A percentile compares a stretch with the other conserved stretches of the same genome.
These are phyloP conservation scores for Agrotis clavis DNA, from an alignment of 2,888 invertebrate genomes.

Conservation along the genomic window DNA sequence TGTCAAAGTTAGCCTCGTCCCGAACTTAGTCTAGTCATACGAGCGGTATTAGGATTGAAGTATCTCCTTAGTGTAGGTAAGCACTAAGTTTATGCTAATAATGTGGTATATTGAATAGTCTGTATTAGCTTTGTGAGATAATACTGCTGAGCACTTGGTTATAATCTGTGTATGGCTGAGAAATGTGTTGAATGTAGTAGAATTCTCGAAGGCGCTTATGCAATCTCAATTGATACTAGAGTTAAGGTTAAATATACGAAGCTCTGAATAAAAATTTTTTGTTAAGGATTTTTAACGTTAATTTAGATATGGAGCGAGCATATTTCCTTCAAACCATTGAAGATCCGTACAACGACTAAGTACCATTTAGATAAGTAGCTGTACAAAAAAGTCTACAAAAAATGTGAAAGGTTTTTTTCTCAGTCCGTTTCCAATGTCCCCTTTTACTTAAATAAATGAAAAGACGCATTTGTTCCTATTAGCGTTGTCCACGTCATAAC, in stretches of 20 bases:
- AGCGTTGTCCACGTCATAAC: constrained; percentile 67
- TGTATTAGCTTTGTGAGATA: constrained; percentile 21
- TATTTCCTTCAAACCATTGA: not conserved
- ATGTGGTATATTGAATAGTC: constrained; percentile 14
- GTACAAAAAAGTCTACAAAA: not conserved
- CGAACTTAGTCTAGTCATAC: constrained; percentile 22
- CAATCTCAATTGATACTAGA: no score
- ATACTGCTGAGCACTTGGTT: not conserved
- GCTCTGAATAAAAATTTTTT: not conserved
- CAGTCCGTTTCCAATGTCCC: constrained; percentile 17
- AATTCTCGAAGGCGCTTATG: not conserved
- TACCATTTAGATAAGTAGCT: constrained; percentile 15
- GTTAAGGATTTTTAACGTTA: not conserved
- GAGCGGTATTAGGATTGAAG: constrained; percentile 17
- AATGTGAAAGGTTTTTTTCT: constrained; percentile 10
- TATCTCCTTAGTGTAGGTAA: not conserved
- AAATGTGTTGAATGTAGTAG: not conserved
- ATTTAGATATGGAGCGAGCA: not conserved
- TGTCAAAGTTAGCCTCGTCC: constrained; percentile 29
- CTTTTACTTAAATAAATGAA: constrained; percentile 52
- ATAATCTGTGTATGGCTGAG: not conserved
- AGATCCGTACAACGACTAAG: constrained; percentile 9
- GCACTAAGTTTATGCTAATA: not conserved
- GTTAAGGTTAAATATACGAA: not conserved
- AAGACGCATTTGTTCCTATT: constrained; percentile 67